Base-by-base conservation (phyloP, 2,888 invertebrate species). In the Clitarchus hookeri region DNA sequence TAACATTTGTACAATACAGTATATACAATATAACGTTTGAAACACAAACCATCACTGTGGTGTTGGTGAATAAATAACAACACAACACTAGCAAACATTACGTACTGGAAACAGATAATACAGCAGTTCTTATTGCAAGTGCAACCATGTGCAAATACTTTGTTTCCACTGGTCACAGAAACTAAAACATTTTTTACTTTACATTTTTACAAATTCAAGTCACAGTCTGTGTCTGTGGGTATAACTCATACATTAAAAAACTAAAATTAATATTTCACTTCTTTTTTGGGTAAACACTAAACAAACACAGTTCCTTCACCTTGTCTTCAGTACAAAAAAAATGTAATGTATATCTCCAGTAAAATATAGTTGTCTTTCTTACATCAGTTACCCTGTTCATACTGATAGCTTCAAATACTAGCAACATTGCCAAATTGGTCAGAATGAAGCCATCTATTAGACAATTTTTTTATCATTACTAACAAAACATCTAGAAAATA, bases 401-500 rank as follows among this genome's bases (percentile, higher is more conserved):
- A 65, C 65, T 65, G 8, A 65, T 23, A 65, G 8, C 65, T 65
- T 65, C 65, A 65, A n/a, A n/a, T 65, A 65, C 65, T 23, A 65
- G 65, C 65, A 65, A 65, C 8, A 19, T 65, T 65, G 65, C 23
- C 65, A 65, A 9, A n/a, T 65, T 65, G 65, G 23, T 65, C 65
- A n/a, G 19, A 65, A 65, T 65, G 65, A 65, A 65, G 65, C 65
- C 0, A 9, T n/a, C 8, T 65, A 65, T 65, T n/a, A 65, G 65
- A 23, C 11, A 23, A 65, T 9, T 65, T 23, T 12, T n/a, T 65
- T n/a, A 3, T 23, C 65, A 11, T 65, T 65, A 65, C 65, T n/a
- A 65, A 65, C 65, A 65, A 65, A 65, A 65, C 65, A 65, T 65
- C 65, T 65, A 65, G 19, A 65, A 65, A 65, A 65, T 65, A 65